Conservation (phyloP, 2,797 vertebrate genomes). For the Ptychobarbus kaznakovi region DNA sequence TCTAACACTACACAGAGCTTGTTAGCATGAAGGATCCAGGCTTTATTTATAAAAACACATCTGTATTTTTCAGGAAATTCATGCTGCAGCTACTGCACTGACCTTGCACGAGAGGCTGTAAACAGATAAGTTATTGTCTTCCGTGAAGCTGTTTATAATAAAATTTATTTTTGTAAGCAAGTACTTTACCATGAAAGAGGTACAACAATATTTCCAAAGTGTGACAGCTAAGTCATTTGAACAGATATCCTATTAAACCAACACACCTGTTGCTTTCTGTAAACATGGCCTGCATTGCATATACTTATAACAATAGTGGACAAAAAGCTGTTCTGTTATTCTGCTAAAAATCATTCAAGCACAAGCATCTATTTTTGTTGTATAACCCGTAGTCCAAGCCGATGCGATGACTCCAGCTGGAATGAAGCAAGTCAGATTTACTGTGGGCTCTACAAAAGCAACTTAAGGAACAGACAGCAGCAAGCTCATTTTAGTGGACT, state of each 20-base stretch:
- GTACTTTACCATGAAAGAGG: not conserved
- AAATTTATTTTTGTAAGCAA: not conserved
- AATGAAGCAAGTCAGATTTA: slow-evolving; percentile 32
- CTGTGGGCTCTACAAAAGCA: slow-evolving; percentile 22
- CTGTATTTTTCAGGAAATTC: not conserved
- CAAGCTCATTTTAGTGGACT: slow-evolving; percentile 60
- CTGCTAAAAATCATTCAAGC: not conserved
- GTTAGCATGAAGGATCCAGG: not conserved
- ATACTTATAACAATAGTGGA: not conserved
- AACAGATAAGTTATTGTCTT: slow-evolving; percentile 17
- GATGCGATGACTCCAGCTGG: slow-evolving; percentile 54
- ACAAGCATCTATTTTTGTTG: not conserved
- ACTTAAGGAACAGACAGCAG: slow-evolving; percentile 68
- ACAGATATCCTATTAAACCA: slow-evolving; percentile 23
- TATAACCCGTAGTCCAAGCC: not conserved
- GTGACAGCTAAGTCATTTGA: slow-evolving; percentile 28
- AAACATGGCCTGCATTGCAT: not conserved
- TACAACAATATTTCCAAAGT: slow-evolving; percentile 14
- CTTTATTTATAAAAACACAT: not conserved
- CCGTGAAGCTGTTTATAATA: slow-evolving; percentile 14
- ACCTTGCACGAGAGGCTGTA: slow-evolving; percentile 8
- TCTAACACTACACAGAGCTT: not conserved
- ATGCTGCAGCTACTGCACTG: not conserved
- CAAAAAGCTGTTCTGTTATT: not conserved
- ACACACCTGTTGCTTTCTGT: slow-evolving; percentile 7